Percentiles rank a stretch among this genome's conserved stretches.
These are phyloP conservation scores for Drosophila yooni DNA, from an alignment of 2,888 invertebrate species.

Conservation along the genomic window DNA sequence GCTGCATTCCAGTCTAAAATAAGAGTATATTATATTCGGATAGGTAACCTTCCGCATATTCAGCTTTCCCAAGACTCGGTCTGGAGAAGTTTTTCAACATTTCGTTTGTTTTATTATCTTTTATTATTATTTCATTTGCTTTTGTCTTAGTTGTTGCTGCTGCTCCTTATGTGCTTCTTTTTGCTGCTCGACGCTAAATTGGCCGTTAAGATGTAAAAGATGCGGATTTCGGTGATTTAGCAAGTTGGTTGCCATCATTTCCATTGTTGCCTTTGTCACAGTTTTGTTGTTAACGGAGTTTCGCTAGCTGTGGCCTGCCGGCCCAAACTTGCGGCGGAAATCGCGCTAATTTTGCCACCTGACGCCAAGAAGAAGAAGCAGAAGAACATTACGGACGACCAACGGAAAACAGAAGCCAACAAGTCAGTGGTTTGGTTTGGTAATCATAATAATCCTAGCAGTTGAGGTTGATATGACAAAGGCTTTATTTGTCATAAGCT, in stretches of 20 bases:
- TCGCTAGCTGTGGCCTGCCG: not conserved
- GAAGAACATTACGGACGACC: not conserved
- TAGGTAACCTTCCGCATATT: not conserved
- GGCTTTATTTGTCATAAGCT: not conserved
- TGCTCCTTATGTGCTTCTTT: constrained; percentile 17
- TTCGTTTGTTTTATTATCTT: constrained; percentile 78
- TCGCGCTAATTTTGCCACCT: constrained; percentile 76
- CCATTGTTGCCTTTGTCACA: constrained; percentile 32
- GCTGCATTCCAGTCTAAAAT: not conserved
- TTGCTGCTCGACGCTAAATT: constrained; percentile 65
- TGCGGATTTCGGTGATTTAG: constrained; percentile 73
- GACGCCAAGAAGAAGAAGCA: constrained; percentile 9
- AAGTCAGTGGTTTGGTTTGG: not conserved
- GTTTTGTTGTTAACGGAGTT: constrained; percentile 23
- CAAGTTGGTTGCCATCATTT: constrained; percentile 55
- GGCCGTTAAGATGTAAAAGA: constrained; percentile 81
- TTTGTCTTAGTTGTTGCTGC: constrained; percentile 51
- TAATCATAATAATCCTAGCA: not conserved
- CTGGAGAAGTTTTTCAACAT: constrained; percentile 43
- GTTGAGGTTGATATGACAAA: not conserved
- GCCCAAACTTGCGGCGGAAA: constrained; percentile 64
- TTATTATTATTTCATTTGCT: constrained; percentile 63
- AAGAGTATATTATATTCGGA: constrained; percentile 5
- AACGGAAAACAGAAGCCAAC: not conserved
- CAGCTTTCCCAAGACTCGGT: not conserved